Percentiles rank a stretch among this genome's conserved stretches.
These are phyloP conservation scores for Lepidurus couesii DNA, from an alignment of 1,140 invertebrate species.

Conservation along the genomic window DNA sequence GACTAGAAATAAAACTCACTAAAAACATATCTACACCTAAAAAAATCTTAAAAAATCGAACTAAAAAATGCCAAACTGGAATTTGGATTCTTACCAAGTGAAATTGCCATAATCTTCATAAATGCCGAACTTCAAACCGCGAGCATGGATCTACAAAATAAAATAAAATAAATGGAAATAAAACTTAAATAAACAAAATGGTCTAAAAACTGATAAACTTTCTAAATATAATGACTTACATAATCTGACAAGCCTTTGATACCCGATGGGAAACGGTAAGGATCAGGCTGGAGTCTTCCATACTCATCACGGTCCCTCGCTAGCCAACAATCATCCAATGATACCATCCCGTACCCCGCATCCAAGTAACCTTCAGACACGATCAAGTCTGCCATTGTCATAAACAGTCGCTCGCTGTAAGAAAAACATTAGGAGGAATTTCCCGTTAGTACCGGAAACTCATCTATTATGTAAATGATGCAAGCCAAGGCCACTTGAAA, in stretches of 20 bases:
- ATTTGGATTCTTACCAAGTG: slow-evolving; percentile 59
- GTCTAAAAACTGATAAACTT: not conserved
- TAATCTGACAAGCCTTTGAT: slow-evolving; percentile 85
- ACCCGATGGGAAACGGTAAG: slow-evolving; percentile 80
- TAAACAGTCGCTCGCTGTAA: slow-evolving; percentile 82
- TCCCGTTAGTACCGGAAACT: not conserved
- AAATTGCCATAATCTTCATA: slow-evolving; percentile 94
- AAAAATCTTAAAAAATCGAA: not conserved
- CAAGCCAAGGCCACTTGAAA: not conserved
- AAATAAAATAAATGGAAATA: slow-evolving; percentile 33
- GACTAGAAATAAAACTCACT: no score
- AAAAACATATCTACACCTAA: not conserved
- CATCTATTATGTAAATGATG: not conserved
- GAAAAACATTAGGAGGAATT: slow-evolving; percentile 24
- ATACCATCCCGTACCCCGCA: slow-evolving; percentile 86
- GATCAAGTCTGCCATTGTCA: slow-evolving; percentile 83
- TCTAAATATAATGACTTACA: slow-evolving; percentile 56
- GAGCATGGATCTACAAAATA: slow-evolving; percentile 71
- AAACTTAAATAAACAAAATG: slow-evolving; percentile 31
- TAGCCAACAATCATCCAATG: slow-evolving; percentile 94
- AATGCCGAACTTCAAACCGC: slow-evolving; percentile 92
- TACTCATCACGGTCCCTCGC: slow-evolving; percentile 66
- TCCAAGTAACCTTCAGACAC: slow-evolving; percentile 82
- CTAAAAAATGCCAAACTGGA: not conserved
- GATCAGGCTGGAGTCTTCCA: slow-evolving; percentile 78